Conservation (phyloP, 1,140 invertebrate genomes). For the Drosophila subobscura region DNA sequence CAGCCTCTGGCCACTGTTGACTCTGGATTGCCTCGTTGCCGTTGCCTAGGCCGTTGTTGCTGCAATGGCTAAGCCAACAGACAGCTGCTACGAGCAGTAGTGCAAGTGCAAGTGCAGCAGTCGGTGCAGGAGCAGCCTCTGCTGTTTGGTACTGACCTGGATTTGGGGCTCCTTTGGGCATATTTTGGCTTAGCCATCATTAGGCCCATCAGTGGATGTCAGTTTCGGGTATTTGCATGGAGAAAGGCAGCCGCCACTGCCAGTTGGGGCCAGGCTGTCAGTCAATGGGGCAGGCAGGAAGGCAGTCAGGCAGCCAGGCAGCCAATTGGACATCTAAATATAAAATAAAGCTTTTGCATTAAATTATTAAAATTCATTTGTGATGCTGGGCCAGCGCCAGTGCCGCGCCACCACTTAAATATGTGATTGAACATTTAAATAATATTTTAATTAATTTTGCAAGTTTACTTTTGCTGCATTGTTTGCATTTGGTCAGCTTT, state of each 20-base stretch:
- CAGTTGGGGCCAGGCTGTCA: background rate
- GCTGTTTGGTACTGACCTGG: slow-evolving; percentile 2
- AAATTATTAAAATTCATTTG: slow-evolving; percentile 58
- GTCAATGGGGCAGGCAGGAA: too few species aligned
- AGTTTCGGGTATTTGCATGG: background rate
- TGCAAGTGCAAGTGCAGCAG: background rate
- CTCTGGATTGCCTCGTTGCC: slow-evolving; percentile 38
- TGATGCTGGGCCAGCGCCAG: background rate
- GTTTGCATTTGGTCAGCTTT: slow-evolving; percentile 45
- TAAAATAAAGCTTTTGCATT: slow-evolving; percentile 29
- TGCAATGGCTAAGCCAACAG: slow-evolving; percentile 54
- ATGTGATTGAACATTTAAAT: slow-evolving; percentile 66
- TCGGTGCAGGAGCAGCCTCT: background rate
- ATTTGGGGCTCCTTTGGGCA: slow-evolving; percentile 37
- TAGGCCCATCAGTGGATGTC: slow-evolving; percentile 33
- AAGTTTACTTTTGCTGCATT: slow-evolving; percentile 49
- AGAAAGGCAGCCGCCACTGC: too few species aligned
- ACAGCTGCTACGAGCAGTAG: slow-evolving; percentile 22
- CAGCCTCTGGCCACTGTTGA: slow-evolving; percentile 18
- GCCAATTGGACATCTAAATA: slow-evolving; percentile 1
- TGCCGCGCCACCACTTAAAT: slow-evolving; percentile 49
- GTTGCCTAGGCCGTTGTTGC: slow-evolving; percentile 14
- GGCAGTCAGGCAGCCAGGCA: too few species aligned
- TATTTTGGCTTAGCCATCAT: slow-evolving; percentile 45
- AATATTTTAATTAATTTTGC: slow-evolving; percentile 75